Evolutionary conservation across 2,797 vertebrate genomes (phyloP), one percentile per base, ranked within the genome.

Genomic region (Loriculus beryllinus): DNA sequence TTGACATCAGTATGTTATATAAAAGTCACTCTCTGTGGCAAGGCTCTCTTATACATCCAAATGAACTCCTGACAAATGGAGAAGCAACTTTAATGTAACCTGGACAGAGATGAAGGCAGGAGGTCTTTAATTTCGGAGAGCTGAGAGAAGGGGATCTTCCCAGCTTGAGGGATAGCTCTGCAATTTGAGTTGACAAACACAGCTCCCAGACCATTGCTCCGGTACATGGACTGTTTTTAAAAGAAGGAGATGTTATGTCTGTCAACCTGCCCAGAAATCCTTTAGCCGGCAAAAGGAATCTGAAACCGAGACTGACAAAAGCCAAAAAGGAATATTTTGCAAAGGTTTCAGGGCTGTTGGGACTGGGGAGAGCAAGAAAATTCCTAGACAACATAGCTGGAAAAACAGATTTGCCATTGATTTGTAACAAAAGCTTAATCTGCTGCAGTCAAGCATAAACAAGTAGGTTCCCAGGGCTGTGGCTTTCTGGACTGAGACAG

Each of bases 241-340:
- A 92, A 91, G 56, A 81, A 91, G 70, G 33, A 92, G 59, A 92
- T 93, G 76, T 89, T 96, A 82, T 92, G 28, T 88, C 92, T 97
- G 93, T 94, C 92, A 90, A 45, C 63, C 79, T 88, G 86, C 88
- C 90, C 84, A 92, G 77, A 94, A 94, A 82, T 82, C 86, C 47
- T 88, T 81, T 26, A 95, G 74, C 40, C 2, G 0, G 62, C 31
- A 88, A 90, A 76, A 84, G 56, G 80, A 90, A 85, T 64, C 35
- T 78, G 85, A 96, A 94, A 95, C 57, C 3, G 3, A 80, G 69
- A 68, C 33, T 64, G 42, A 62, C 74, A 94, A 86, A 93, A 82
- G 70, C 72, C 64, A 81, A 92, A 77, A 82, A 67, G 6, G 29
- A 87, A 21, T 69, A 72, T 77, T 93, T 90, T 92, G 45, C 63